Percentiles rank a stretch among this genome's conserved stretches.
Evolutionary conservation across 2,888 invertebrate genomes (phyloP).

Genomic region (Pyrrhia umbra): DNA sequence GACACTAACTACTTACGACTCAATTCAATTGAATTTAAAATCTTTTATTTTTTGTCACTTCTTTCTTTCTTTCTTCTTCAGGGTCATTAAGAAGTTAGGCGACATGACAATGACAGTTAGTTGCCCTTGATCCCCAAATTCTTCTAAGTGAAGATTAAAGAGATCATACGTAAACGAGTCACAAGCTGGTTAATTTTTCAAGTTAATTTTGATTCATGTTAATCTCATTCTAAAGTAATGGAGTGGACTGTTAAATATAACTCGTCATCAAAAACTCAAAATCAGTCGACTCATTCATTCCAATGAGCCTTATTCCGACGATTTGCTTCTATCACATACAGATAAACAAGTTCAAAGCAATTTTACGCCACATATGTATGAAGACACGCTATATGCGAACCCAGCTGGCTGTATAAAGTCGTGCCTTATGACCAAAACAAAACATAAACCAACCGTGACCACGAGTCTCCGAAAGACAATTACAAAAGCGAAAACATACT

Average conservation of each 20-base stretch:
- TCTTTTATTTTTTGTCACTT: too few relatives aligned
- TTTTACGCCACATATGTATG: neutral
- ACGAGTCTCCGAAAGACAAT: slow-evolving; percentile 54
- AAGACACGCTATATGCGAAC: neutral
- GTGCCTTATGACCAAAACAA: slow-evolving; percentile 28
- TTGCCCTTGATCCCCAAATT: too few relatives aligned
- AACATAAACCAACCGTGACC: slow-evolving; percentile 42
- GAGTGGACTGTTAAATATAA: slow-evolving; percentile 3
- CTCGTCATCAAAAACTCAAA: neutral
- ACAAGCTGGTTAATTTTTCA: too few relatives aligned
- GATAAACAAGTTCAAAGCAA: neutral
- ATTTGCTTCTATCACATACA: neutral
- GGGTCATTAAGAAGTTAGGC: too few relatives aligned
- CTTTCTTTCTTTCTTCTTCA: neutral
- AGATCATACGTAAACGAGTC: too few relatives aligned
- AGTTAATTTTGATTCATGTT: too few relatives aligned
- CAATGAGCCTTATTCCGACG: neutral
- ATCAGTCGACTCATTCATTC: slow-evolving; percentile 2
- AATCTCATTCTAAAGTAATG: neutral
- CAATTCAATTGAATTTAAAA: too few relatives aligned
- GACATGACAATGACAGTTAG: too few relatives aligned
- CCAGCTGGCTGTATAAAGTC: slow-evolving; percentile 16
- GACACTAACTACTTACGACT: too few relatives aligned
- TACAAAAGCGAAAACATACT: slow-evolving; percentile 74
- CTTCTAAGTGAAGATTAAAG: too few relatives aligned